These are phyloP conservation scores for Plagodis dolabraria DNA, from an alignment of 2,888 invertebrate genomes.

Conservation along the genomic window DNA sequence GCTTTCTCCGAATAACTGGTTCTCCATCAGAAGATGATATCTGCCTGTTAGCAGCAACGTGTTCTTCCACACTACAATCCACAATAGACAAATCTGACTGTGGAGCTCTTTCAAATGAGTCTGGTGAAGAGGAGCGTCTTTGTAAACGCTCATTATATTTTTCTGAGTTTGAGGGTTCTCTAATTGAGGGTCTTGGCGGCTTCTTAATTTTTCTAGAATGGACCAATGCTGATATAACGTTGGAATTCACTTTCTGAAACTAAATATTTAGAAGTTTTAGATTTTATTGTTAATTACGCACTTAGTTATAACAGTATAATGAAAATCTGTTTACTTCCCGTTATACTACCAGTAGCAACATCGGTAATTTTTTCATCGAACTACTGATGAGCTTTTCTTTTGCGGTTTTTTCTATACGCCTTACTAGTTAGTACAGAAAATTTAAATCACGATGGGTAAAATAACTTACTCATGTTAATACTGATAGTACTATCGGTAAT, in stretches of 20 bases:
- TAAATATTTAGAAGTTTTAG: conserved; percentile 26
- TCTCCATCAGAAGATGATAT: conserved; percentile 67
- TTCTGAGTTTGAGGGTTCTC: conserved; percentile 60
- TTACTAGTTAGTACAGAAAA: too few species aligned
- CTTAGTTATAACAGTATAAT: too few species aligned
- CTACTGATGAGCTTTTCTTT: too few species aligned
- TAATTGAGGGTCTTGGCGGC: conserved; percentile 60
- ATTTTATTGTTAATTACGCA: neutral
- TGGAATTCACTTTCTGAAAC: conserved; percentile 73
- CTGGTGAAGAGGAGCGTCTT: conserved; percentile 72
- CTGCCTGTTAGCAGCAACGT: conserved; percentile 51
- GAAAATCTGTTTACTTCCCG: too few species aligned
- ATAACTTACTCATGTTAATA: too few species aligned
- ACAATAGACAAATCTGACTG: conserved; percentile 79
- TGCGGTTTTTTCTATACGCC: too few species aligned
- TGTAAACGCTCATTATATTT: conserved; percentile 63
- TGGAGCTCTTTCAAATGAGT: conserved; percentile 74
- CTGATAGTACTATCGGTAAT: too few species aligned
- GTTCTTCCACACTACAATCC: conserved; percentile 68
- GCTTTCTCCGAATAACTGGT: conserved; percentile 87
- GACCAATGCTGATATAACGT: conserved; percentile 75
- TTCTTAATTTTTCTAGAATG: conserved; percentile 69
- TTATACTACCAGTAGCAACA: too few species aligned
- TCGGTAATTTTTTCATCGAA: too few species aligned
- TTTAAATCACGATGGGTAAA: too few species aligned